Evolutionary conservation across 2,888 invertebrate genomes (phyloP).

Genomic region (Gortyna flavago): DNA sequence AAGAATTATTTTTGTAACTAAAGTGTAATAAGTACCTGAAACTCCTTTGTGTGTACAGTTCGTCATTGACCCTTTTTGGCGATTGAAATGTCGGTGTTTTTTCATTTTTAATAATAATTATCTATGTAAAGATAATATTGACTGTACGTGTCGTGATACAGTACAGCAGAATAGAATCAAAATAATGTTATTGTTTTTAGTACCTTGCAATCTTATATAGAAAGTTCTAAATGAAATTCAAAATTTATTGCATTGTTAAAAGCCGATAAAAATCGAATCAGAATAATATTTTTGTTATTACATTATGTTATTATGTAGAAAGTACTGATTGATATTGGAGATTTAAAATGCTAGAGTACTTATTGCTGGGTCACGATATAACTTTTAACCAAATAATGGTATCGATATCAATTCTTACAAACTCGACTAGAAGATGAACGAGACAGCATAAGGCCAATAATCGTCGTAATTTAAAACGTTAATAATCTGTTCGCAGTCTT

Average conservation of each 20-base stretch:
- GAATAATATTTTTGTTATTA: neutral
- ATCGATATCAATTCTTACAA: neutral
- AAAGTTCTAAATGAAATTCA: constrained; percentile 9
- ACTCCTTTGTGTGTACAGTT: constrained; percentile 22
- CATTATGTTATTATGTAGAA: neutral
- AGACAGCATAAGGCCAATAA: neutral
- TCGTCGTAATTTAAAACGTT: neutral
- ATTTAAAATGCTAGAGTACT: neutral
- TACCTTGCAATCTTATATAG: constrained; percentile 4
- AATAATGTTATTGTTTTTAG: constrained; percentile 4
- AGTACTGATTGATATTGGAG: neutral
- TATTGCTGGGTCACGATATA: neutral
- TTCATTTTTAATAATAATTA: constrained; percentile 18
- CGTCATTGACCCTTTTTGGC: constrained; percentile 4
- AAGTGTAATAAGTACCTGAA: constrained; percentile 2
- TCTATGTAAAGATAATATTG: constrained; percentile 13
- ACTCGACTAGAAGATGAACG: too few species aligned
- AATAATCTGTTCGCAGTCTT: too few species aligned
- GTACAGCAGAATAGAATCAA: neutral
- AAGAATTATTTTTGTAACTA: constrained; percentile 14
- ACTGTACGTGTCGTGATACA: neutral
- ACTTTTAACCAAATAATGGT: neutral
- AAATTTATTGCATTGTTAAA: neutral
- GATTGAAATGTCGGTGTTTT: constrained; percentile 8
- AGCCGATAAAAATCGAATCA: neutral